These are phyloP conservation scores for Abramis brama DNA, from an alignment of 2,113 vertebrate genomes.

Conservation along the genomic window DNA sequence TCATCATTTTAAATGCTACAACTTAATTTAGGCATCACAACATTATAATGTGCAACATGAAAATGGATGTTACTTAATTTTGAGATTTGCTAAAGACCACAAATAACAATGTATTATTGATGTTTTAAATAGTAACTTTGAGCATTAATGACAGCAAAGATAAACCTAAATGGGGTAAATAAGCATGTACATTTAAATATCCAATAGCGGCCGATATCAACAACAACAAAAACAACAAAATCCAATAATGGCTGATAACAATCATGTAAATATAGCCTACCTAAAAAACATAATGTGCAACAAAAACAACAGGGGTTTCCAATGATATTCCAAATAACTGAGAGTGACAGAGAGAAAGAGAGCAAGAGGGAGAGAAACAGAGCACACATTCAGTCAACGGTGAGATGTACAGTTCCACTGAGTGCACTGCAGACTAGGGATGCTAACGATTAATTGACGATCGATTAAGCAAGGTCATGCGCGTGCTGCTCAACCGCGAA, in stretches of 20 bases:
- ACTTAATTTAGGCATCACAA: background rate
- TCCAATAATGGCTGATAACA: background rate
- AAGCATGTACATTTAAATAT: background rate
- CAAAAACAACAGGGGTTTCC: background rate
- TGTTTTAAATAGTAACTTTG: no score
- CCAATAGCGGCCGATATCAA: background rate
- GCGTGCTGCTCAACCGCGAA: no score
- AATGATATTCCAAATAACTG: background rate
- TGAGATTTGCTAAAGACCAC: background rate
- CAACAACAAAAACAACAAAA: background rate
- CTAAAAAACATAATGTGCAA: background rate
- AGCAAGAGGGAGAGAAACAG: background rate
- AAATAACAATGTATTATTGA: no score
- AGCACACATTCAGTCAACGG: conserved; percentile 9
- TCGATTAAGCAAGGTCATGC: no score
- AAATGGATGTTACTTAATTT: background rate
- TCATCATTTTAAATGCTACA: background rate
- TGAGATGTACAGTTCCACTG: conserved; percentile 19
- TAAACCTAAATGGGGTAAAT: background rate
- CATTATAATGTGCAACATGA: background rate
- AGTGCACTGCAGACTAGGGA: background rate
- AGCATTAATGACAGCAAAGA: background rate
- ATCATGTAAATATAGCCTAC: background rate
- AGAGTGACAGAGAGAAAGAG: conserved; percentile 13
- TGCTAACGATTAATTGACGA: no score